phyloP scores from a whole-genome alignment of 2,113 vertebrate species.

The Cricetomys ansorgei region DNA sequence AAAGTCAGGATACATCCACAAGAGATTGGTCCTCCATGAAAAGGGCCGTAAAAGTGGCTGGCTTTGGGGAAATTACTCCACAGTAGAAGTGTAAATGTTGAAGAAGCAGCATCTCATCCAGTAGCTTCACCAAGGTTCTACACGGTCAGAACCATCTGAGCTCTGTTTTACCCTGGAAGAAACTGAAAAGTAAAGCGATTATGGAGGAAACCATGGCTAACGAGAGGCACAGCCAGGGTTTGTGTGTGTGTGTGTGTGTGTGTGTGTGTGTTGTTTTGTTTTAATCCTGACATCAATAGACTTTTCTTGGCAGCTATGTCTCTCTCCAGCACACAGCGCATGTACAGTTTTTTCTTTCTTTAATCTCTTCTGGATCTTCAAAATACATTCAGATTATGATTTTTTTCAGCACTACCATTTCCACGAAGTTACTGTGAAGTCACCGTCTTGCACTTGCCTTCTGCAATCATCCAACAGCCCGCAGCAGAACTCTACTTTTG shows the following conservation, averaged over 20 bases:
- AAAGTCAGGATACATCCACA: neutral
- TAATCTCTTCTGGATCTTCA: neutral
- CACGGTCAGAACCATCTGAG: neutral
- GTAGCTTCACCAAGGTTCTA: neutral
- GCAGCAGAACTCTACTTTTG: neutral
- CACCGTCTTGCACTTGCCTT: neutral
- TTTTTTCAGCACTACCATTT: neutral
- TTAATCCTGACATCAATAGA: neutral
- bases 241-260: neutral
- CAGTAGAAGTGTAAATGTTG: neutral
- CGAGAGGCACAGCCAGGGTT: neutral
- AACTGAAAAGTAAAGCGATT: neutral
- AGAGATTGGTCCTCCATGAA: neutral
- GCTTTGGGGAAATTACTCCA: neutral
- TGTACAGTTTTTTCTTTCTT: no score
- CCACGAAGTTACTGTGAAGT: neutral
- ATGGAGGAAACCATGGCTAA: neutral
- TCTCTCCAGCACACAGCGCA: neutral
- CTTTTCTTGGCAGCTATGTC: neutral
- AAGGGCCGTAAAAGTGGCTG: neutral
- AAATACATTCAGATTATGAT: neutral
- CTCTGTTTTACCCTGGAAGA: neutral
- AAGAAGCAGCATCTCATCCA: neutral
- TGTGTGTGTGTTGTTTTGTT: neutral
- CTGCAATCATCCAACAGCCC: neutral